phyloP scores from a whole-genome alignment of 2,888 invertebrate genomes.

The Agelastica alni region DNA sequence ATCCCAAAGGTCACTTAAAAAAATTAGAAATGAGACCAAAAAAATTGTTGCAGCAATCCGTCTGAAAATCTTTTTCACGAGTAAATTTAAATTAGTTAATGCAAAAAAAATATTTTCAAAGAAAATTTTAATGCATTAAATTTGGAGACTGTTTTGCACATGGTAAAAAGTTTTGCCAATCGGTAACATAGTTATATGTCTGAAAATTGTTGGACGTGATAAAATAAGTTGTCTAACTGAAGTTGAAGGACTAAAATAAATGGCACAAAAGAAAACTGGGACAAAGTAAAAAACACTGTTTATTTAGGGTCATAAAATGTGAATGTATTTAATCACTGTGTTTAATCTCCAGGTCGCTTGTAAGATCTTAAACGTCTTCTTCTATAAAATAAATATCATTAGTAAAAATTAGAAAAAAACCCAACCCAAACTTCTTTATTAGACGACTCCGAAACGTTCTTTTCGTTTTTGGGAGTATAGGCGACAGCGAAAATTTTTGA shows the following conservation, averaged over 20 bases:
- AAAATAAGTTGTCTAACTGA: too few species aligned
- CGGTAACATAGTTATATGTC: too few species aligned
- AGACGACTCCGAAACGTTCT: not conserved
- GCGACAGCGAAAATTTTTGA: not conserved
- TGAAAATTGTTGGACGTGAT: too few species aligned
- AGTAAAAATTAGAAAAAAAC: slow-evolving; percentile 6
- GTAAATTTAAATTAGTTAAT: too few species aligned
- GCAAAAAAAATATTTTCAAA: too few species aligned
- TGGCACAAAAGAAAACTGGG: slow-evolving; percentile 6
- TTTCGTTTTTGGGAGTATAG: not conserved
- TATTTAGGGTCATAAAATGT: slow-evolving; percentile 4
- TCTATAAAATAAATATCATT: slow-evolving; percentile 5
- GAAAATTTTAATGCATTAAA: too few species aligned
- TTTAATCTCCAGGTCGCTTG: not conserved
- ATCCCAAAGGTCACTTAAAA: too few species aligned
- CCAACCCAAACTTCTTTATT: slow-evolving; percentile 3
- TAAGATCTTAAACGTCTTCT: slow-evolving; percentile 4
- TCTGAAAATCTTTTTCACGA: too few species aligned
- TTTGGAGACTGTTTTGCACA: too few species aligned
- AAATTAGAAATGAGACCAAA: too few species aligned
- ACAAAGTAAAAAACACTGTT: slow-evolving; percentile 3
- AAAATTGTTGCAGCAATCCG: too few species aligned
- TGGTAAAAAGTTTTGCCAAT: too few species aligned
- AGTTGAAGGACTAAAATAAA: slow-evolving; percentile 7
- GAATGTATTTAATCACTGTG: not conserved